Evolutionary conservation across 1,140 invertebrate genomes (phyloP).

Genomic region (Idris sp.): DNA sequence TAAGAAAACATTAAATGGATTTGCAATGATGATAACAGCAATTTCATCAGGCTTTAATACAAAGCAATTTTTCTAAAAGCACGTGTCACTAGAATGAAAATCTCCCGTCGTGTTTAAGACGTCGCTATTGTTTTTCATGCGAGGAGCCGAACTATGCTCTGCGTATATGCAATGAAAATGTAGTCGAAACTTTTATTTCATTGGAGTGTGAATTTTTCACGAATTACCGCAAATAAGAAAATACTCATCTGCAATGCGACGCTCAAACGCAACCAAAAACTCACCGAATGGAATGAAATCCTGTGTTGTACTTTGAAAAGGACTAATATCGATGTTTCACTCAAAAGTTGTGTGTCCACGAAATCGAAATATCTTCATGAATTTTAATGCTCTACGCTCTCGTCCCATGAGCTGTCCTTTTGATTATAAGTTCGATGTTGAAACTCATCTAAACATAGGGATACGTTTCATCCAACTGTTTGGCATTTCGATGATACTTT

Average conservation of each 20-base stretch:
- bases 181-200: slow-evolving; percentile 39
- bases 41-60: slow-evolving; percentile 11
- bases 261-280: slow-evolving; percentile 36
- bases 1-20: not conserved
- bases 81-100: slow-evolving; percentile 6
- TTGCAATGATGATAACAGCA: not conserved
- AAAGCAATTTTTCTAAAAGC: slow-evolving; percentile 48
- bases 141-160: not conserved
- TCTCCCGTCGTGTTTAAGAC: not conserved
- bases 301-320: slow-evolving; percentile 45
- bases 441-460: slow-evolving; percentile 23
- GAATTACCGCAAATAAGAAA: slow-evolving; percentile 53
- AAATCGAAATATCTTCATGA: slow-evolving; percentile 58
- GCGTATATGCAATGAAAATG: slow-evolving; percentile 29
- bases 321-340: slow-evolving; percentile 47
- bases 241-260: slow-evolving; percentile 53
- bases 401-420: slow-evolving; percentile 44
- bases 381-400: slow-evolving; percentile 40
- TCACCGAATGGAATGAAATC: slow-evolving; percentile 41
- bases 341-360: slow-evolving; percentile 28
- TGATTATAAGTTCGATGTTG: slow-evolving; percentile 45
- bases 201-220: slow-evolving; percentile 48
- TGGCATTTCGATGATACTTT: no score
- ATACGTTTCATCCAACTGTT: slow-evolving; percentile 16
- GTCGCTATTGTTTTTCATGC: slow-evolving; percentile 35